Evolutionary conservation across 2,113 vertebrate genomes (phyloP).

Genomic region (Lepidothrix coronata): DNA sequence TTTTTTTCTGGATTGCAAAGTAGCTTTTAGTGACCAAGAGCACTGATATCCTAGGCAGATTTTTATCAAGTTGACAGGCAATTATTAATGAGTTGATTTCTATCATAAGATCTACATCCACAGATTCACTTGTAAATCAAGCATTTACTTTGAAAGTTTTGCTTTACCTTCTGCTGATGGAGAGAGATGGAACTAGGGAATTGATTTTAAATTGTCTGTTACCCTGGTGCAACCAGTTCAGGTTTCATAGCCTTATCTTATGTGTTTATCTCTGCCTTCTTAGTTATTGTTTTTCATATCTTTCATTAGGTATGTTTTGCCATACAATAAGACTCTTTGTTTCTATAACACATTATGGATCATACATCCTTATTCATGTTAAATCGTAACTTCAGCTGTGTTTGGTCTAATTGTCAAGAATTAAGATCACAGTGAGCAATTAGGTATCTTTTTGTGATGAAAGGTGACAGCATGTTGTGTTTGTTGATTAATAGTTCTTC

Average conservation of each 20-base stretch:
- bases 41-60: not conserved
- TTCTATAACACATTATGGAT: not conserved
- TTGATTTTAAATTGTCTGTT: not conserved
- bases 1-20: not conserved
- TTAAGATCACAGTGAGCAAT: not conserved
- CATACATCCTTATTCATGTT: not conserved
- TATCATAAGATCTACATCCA: not conserved
- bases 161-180: not conserved
- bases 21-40: not conserved
- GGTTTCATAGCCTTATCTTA: not conserved
- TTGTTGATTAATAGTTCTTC: not conserved
- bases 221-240: not conserved
- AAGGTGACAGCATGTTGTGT: not conserved
- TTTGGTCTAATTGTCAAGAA: not conserved
- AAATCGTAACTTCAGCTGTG: not conserved
- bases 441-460: not conserved
- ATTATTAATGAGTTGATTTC: not conserved
- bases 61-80: not conserved
- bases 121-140: not conserved
- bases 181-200: not conserved
- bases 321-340: not conserved
- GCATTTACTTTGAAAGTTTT: not conserved
- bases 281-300: not conserved
- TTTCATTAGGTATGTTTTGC: constrained; percentile 11
- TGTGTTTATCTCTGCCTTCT: not conserved